Conservation (phyloP, 2,888 invertebrate species). For the Acholoe squamosa region DNA sequence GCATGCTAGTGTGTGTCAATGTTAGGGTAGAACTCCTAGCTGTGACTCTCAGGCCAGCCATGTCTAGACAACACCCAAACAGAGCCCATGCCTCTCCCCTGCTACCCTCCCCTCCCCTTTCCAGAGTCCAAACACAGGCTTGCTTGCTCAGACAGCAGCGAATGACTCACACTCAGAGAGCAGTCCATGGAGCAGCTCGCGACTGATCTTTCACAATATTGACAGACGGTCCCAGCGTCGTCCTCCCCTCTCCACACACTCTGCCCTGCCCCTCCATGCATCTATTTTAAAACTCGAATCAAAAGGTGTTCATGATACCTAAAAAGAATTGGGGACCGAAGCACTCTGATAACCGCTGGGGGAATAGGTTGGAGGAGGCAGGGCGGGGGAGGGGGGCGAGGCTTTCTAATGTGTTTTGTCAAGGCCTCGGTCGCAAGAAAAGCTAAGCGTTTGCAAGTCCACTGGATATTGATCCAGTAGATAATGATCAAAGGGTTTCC, state of each 20-base stretch:
- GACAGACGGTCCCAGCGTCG: neutral
- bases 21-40: too few species aligned
- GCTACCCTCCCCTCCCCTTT: too few species aligned
- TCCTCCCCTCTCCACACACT: neutral
- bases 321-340: neutral
- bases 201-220: neutral
- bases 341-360: neutral
- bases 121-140: too few species aligned
- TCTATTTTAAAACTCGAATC: constrained; percentile 1
- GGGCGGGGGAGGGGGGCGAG: neutral
- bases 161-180: neutral
- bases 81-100: too few species aligned
- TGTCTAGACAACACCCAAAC: too few species aligned
- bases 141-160: neutral
- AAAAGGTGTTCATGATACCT: neutral
- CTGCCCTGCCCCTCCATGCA: neutral
- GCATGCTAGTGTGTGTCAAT: too few species aligned
- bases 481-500: neutral
- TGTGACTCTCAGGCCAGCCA: too few species aligned
- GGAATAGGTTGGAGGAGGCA: constrained; percentile 11
- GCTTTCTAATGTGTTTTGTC: neutral
- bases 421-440: neutral
- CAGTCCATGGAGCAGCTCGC: neutral
- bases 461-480: neutral
- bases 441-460: neutral